Evolutionary conservation across 35 echinoderm and acorn worm genomes (phyloP), one percentile per base, ranked within the genome.

Genomic region (Eucidaris tribuloides): DNA sequence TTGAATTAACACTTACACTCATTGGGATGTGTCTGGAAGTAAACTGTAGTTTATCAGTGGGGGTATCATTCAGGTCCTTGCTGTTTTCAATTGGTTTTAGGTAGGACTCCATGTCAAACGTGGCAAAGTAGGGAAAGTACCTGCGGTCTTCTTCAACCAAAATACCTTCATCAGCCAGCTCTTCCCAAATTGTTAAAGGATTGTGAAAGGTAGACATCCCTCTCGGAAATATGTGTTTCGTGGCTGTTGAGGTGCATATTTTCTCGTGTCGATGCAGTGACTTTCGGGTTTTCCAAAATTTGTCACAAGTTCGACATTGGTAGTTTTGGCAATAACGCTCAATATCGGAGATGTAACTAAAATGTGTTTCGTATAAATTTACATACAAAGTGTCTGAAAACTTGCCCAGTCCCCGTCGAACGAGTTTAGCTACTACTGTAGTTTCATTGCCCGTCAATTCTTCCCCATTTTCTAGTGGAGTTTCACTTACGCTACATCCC

Each of bases 301-400:
- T 86, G 4, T 17, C 31, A 76, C 46, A 86, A 62, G 78, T 86
- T 15, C 27, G 25, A 36, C 65, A 90, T 3, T 65, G 23, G 56
- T 79, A 88, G 6, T 52, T 58, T 24, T 82, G 48, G 29, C 84
- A 76, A 56, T 92, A 87, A 3, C 23, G 34, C 27, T 76, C 54
- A 28, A 92, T 59, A 60, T 92, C 65, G 13, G 39, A 42, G 71
- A 92, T 92, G 63, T 82, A 87, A 2, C 77, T 82, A 36, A 92
- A 92, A 48, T 92, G 90, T 2, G 59, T 32, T 35, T 52, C 61
- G 36, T 35, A 82, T 27, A 92, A 5, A 44, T 87, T 92, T 5
- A 92, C 27, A 42, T 87, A 70, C 63, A 92, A 14, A 1, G 90
- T 87, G 19, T 70, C 54, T 11, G 63, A n/a, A 62, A 82, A 82